Evolutionary conservation across 1,140 invertebrate species (phyloP).

Genomic region (Papilio polyxenes): DNA sequence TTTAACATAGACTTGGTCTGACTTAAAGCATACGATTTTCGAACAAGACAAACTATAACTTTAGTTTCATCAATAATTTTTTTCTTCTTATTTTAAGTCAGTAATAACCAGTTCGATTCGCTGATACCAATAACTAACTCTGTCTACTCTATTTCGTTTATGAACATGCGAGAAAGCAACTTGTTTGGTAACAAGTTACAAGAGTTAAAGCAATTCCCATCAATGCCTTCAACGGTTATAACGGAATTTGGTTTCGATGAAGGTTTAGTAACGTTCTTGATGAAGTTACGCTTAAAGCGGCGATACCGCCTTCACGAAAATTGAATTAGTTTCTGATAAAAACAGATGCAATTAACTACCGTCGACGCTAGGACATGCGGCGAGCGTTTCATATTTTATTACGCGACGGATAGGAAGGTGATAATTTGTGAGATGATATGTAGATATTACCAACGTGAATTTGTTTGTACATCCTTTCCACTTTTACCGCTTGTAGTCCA

Average conservation of each 20-base stretch:
- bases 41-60: too few relatives aligned
- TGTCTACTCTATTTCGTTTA: neutral
- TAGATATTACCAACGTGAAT: too few relatives aligned
- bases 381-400: neutral
- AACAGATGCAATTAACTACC: slow-evolving; percentile 15
- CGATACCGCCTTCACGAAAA: neutral
- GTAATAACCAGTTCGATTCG: neutral
- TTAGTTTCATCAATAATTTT: too few relatives aligned
- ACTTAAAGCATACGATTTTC: too few relatives aligned
- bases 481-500: too few relatives aligned
- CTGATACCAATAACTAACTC: neutral
- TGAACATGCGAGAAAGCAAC: neutral
- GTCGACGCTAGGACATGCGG: neutral
- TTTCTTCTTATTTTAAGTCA: neutral
- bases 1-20: too few relatives aligned
- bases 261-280: neutral
- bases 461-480: too few relatives aligned
- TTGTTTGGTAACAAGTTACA: neutral
- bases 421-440: too few relatives aligned
- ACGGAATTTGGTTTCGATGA: neutral
- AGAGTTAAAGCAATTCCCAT: neutral
- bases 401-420: neutral
- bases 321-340: neutral
- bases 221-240: neutral
- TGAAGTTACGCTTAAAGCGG: neutral